phyloP scores from a whole-genome alignment of 2,888 invertebrate species.

The Nasonia oneida region DNA sequence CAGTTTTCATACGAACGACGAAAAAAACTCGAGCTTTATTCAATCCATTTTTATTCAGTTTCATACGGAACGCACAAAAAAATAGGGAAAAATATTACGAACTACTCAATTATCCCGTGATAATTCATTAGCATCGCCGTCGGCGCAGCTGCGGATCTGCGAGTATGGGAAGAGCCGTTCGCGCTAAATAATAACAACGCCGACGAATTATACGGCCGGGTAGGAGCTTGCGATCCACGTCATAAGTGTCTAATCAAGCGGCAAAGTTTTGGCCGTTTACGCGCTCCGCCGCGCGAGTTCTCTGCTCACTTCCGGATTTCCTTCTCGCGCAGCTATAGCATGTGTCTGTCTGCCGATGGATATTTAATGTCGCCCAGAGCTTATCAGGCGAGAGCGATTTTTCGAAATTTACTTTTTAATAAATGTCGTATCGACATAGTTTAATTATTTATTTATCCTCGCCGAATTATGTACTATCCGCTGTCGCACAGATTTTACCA shows the following conservation, averaged over 20 bases:
- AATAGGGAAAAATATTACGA: too few relatives aligned
- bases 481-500: too few relatives aligned
- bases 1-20: not conserved
- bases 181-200: conserved; percentile 34
- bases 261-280: conserved; percentile 52
- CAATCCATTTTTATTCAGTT: not conserved
- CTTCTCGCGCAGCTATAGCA: not conserved
- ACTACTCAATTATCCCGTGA: not conserved
- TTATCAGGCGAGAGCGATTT: not conserved
- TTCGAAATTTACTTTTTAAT: too few relatives aligned
- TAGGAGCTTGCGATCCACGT: conserved; percentile 41
- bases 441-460: too few relatives aligned
- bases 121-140: not conserved
- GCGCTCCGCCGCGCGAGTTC: not conserved
- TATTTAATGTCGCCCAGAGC: conserved; percentile 28
- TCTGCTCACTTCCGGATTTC: conserved; percentile 37
- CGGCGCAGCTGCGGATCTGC: not conserved
- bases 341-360: conserved; percentile 15
- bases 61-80: not conserved
- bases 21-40: not conserved
- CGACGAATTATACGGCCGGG: conserved; percentile 28
- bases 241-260: conserved; percentile 60
- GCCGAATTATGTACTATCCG: too few relatives aligned
- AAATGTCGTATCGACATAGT: too few relatives aligned
- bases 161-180: not conserved